These are phyloP conservation scores for Drosophila pseudotakahashii DNA, from an alignment of 2,888 invertebrate genomes.

Conservation along the genomic window DNA sequence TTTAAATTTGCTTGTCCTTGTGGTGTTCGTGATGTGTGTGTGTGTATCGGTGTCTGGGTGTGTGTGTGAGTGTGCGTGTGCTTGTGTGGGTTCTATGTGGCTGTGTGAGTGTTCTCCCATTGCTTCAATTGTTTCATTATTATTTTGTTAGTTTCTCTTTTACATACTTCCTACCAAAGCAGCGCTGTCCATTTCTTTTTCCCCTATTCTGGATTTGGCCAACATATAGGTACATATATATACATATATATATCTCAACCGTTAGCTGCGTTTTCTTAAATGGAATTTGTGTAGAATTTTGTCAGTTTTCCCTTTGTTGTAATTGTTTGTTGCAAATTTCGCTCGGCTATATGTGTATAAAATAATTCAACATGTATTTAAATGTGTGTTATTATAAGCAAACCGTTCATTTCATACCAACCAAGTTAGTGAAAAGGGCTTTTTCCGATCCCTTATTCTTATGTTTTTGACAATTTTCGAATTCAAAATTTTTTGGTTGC, in stretches of 20 bases:
- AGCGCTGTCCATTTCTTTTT: constrained; percentile 61
- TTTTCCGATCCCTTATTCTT: constrained; percentile 10
- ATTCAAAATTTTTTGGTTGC: constrained; percentile 16
- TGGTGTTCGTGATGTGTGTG: constrained; percentile 14
- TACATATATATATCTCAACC: constrained; percentile 24
- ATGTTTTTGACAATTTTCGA: constrained; percentile 34
- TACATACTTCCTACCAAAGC: constrained; percentile 76
- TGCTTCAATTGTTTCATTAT: constrained; percentile 23
- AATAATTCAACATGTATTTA: constrained; percentile 13
- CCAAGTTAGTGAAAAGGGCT: constrained; percentile 67
- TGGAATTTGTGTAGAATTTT: constrained; percentile 19
- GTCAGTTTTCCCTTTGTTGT: constrained; percentile 54
- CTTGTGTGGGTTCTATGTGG: constrained; percentile 20
- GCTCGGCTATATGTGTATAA: constrained; percentile 31
- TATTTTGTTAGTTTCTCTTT: constrained; percentile 23
- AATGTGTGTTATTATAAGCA: constrained; percentile 70
- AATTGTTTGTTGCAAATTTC: constrained; percentile 50
- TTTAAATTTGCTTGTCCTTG: constrained; percentile 14
- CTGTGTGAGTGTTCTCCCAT: constrained; percentile 18
- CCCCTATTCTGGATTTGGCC: constrained; percentile 23
- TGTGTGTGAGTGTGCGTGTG: constrained; percentile 7
- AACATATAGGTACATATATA: constrained; percentile 4
- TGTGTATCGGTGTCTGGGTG: constrained; percentile 3
- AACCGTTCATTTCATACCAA: constrained; percentile 78
- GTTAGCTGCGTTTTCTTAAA: constrained; percentile 24